Conservation (phyloP, 2,888 invertebrate genomes). For the Parnassius smintheus region DNA sequence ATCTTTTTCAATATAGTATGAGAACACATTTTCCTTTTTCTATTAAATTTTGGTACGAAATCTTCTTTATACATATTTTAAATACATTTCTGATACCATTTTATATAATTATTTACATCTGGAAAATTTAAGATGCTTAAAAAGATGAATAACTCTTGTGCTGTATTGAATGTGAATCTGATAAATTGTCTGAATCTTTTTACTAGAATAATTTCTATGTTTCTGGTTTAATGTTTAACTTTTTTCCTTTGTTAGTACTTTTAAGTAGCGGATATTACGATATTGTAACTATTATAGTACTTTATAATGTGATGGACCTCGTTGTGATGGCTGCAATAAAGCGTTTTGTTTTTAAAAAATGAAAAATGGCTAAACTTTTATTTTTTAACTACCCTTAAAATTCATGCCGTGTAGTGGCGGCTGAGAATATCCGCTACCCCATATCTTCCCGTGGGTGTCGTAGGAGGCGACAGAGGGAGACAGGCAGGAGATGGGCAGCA, state of each 20-base stretch:
- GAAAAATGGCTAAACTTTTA: constrained; percentile 61
- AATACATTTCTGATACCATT: constrained; percentile 12
- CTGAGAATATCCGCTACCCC: too few relatives aligned
- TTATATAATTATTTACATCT: too few relatives aligned
- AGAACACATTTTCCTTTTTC: background rate
- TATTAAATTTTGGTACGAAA: background rate
- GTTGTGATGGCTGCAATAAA: constrained; percentile 61
- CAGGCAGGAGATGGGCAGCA: too few relatives aligned
- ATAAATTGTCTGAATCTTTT: background rate
- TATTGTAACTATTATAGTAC: constrained; percentile 25
- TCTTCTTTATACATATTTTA: constrained; percentile 5
- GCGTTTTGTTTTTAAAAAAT: constrained; percentile 62
- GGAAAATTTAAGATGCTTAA: too few relatives aligned
- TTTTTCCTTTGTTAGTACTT: constrained; percentile 21
- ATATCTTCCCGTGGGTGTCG: too few relatives aligned
- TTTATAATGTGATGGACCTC: constrained; percentile 37
- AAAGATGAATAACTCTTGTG: background rate
- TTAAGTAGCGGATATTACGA: constrained; percentile 29
- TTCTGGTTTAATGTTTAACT: background rate
- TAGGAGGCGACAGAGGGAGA: too few relatives aligned
- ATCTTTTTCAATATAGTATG: background rate
- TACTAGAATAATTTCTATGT: background rate
- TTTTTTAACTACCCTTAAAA: constrained; percentile 26
- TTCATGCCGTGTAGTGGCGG: too few relatives aligned
- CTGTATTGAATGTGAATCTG: background rate